Evolutionary conservation across 2,888 invertebrate genomes (phyloP), one percentile per base, ranked within the genome.

Genomic region (Drosophila borborema): DNA sequence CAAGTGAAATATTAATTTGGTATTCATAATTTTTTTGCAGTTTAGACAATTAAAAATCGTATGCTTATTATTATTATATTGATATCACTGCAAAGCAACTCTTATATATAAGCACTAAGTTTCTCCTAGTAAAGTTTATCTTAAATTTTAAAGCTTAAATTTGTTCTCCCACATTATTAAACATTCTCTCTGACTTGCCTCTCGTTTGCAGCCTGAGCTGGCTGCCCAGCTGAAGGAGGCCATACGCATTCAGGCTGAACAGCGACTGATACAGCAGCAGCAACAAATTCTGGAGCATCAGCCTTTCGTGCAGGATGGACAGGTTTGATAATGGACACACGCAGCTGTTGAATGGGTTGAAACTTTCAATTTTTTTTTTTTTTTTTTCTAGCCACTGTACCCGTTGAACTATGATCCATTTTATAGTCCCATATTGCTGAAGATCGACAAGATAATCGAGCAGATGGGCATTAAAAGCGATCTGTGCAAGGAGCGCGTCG

Each of bases 391-490:
- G 93, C 93, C 93, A 31, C 74, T 93, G 16, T 92, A 91, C 81
- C 92, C 93, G 64, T 90, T 91, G 63, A 92, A 92, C 59, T 93
- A 93, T 77, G 95, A 95, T 90, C 90, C 94, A 12, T 98, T 97
- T 94, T 98, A 97, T 92, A 96, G 96, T 16, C 95, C 96, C 0
- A 95, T 98, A 55, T 91, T 98, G 60, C 95, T 95, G n/a, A 95
- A 96, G 87, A 95, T 98, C 55, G 97, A 97, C 86, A 95, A 95
- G 41, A 95, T 97, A 62, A 94, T 97, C 74, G 93, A 93, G 31
- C 96, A 96, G 64, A 93, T 97, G 64, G 95, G 96, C 16, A 96
- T 96, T 48, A 92, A 92, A 1, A 96, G 96, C 14, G 95, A 96
- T 75, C 94, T 95, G 0, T 98, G 98, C 91, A 94, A 95, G 70